Evolutionary conservation across 1,140 invertebrate genomes (phyloP).

Genomic region (Oreohelix idahoensis): DNA sequence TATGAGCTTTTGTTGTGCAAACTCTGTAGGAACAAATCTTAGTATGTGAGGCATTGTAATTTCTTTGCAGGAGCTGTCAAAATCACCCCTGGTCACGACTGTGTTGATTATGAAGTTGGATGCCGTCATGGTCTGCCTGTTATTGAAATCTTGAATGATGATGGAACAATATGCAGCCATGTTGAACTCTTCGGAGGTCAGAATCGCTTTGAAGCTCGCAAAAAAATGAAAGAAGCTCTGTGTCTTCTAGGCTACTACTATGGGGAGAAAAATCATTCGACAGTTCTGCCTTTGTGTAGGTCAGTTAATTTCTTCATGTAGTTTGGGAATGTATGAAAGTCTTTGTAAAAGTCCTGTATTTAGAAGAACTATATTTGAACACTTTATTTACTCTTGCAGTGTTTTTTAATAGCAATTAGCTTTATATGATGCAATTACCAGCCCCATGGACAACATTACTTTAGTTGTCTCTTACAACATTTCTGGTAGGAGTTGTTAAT

Average conservation of each 20-base stretch:
- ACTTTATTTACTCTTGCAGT: no score
- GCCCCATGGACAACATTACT: no score
- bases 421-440: no score
- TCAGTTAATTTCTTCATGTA: constrained; percentile 41
- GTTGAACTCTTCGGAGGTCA: constrained; percentile 84
- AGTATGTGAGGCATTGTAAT: no score
- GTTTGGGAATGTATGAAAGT: no score
- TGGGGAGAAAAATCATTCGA: constrained; percentile 90
- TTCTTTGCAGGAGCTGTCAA: constrained; percentile 88
- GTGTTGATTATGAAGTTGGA: constrained; percentile 96
- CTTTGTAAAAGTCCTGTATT: no score
- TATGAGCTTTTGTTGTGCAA: no score
- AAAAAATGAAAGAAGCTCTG: constrained; percentile 83
- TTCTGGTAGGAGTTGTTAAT: no score
- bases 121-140: constrained; percentile 89
- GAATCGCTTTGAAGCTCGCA: constrained; percentile 88
- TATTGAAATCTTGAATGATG: constrained; percentile 88
- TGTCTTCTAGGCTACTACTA: constrained; percentile 84
- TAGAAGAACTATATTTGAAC: no score
- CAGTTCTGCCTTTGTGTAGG: constrained; percentile 96
- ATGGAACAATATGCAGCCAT: constrained; percentile 77
- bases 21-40: no score
- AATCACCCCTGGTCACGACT: constrained; percentile 98
- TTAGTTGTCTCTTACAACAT: no score
- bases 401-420: no score